Evolutionary conservation across 1,140 invertebrate genomes (phyloP).

Genomic region (Neocloeon triangulifer): DNA sequence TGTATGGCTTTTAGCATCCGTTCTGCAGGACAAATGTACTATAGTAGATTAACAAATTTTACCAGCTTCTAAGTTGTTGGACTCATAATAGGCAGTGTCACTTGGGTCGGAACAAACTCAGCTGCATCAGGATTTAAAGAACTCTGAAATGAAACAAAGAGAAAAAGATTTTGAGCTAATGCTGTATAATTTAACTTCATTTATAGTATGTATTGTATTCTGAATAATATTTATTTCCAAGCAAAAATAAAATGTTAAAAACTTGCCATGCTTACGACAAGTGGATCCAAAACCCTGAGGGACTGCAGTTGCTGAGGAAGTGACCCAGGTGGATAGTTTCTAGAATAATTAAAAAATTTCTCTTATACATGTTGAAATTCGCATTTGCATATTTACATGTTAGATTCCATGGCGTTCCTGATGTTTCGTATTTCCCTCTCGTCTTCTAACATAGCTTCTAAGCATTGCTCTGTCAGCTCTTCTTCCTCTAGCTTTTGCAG

Average conservation of each 20-base stretch:
- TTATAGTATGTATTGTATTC: too few relatives aligned
- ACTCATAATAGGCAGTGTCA: too few relatives aligned
- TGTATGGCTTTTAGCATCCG: too few relatives aligned
- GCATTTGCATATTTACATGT: too few relatives aligned
- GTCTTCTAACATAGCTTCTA: constrained; percentile 60
- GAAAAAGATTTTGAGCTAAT: background rate
- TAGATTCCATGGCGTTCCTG: constrained; percentile 20
- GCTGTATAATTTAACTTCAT: too few relatives aligned
- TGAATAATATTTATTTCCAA: too few relatives aligned
- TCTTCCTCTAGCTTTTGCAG: constrained; percentile 68
- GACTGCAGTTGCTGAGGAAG: constrained; percentile 1
- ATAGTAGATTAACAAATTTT: too few relatives aligned
- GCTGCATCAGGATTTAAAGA: constrained; percentile 53
- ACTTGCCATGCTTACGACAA: constrained; percentile 14
- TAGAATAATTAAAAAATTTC: background rate
- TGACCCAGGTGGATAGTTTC: background rate
- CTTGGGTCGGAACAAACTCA: constrained; percentile 40
- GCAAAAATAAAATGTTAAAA: constrained; percentile 11
- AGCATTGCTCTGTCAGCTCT: constrained; percentile 64
- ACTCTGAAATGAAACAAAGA: constrained; percentile 23
- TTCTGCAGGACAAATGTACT: too few relatives aligned
- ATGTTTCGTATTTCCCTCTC: constrained; percentile 25
- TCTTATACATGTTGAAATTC: too few relatives aligned
- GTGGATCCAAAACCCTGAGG: too few relatives aligned
- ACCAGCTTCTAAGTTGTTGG: too few relatives aligned